These are phyloP conservation scores for Andricus curvator DNA, from an alignment of 2,888 invertebrate genomes.

Conservation along the genomic window DNA sequence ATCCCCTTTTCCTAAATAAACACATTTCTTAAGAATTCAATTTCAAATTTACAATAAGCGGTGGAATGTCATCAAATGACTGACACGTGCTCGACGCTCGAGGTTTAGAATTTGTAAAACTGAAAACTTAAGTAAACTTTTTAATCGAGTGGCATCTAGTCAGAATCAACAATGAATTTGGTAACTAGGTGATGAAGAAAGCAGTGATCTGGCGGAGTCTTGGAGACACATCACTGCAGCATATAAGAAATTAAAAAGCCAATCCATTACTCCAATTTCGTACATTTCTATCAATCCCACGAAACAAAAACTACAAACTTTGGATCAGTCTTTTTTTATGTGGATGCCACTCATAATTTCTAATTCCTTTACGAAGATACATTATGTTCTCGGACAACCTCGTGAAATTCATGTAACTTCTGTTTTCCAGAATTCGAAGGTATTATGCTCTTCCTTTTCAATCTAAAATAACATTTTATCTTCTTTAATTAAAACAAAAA, in stretches of 20 bases:
- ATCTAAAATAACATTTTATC: background rate
- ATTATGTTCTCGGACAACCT: conserved; percentile 11
- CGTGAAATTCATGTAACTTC: conserved; percentile 1
- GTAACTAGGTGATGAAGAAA: conserved; percentile 26
- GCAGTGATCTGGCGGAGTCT: conserved; percentile 13
- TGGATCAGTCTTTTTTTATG: background rate
- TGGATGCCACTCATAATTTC: background rate
- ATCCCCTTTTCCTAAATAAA: background rate
- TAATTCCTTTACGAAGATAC: conserved; percentile 11
- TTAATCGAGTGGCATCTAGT: conserved; percentile 13
- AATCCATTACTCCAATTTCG: conserved; percentile 11
- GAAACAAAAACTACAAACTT: conserved; percentile 13
- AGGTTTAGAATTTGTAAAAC: background rate
- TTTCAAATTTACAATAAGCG: background rate
- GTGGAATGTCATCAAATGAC: background rate
- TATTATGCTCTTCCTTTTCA: background rate
- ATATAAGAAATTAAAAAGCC: conserved; percentile 5
- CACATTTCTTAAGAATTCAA: background rate
- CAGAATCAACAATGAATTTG: background rate
- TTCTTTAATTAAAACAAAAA: background rate
- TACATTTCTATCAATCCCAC: background rate
- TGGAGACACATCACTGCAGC: conserved; percentile 13
- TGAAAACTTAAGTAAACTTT: background rate
- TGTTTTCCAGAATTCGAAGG: conserved; percentile 8
- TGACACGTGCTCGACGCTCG: background rate